Conservation (phyloP, 2,888 invertebrate species). For the Pecten maximus region DNA sequence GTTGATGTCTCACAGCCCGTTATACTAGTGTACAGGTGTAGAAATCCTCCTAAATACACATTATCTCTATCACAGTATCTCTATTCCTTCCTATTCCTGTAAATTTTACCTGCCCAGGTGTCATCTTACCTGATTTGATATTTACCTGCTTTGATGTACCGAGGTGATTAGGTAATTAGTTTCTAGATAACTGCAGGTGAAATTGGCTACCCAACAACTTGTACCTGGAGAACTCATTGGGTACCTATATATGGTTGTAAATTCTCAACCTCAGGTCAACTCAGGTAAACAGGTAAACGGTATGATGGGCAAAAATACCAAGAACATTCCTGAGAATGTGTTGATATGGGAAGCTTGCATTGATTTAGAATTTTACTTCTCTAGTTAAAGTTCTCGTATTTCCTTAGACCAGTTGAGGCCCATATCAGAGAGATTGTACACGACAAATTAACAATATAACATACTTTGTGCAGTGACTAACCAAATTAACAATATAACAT, state of each 20-base stretch:
- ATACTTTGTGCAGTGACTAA: too few species aligned
- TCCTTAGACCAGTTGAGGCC: too few species aligned
- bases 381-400: too few species aligned
- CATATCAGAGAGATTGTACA: too few species aligned
- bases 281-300: not conserved
- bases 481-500: too few species aligned
- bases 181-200: not conserved
- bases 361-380: too few species aligned
- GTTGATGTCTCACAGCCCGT: not conserved
- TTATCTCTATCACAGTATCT: not conserved
- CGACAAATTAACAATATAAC: too few species aligned
- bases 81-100: not conserved
- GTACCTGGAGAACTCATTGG: not conserved
- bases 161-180: not conserved
- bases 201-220: not conserved
- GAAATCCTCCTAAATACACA: not conserved
- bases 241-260: too few species aligned
- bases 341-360: too few species aligned
- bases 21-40: not conserved
- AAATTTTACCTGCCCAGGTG: constrained; percentile 18
- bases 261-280: not conserved
- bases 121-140: constrained; percentile 4
- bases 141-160: not conserved
- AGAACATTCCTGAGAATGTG: not conserved
- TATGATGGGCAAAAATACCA: not conserved